Evolutionary conservation across 2,888 invertebrate species (phyloP).

Genomic region (Elysia crispata): DNA sequence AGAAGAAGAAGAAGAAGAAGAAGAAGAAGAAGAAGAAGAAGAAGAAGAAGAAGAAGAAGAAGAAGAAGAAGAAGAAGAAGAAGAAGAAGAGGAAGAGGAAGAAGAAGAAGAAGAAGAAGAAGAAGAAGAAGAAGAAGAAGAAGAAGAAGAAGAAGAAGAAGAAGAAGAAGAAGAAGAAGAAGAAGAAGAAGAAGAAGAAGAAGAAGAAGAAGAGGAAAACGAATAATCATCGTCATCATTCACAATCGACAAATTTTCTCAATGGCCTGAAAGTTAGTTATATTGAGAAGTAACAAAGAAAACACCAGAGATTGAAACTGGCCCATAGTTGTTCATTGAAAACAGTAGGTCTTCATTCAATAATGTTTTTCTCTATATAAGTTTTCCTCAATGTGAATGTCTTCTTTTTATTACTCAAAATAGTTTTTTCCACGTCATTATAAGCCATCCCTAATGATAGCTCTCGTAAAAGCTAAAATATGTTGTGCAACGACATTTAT

Average conservation of each 20-base stretch:
- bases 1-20: conserved; percentile 11
- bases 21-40: background rate
- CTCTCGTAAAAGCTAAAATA: background rate
- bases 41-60: background rate
- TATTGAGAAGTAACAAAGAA: too few species aligned
- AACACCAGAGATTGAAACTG: too few species aligned
- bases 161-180: conserved; percentile 2
- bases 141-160: background rate
- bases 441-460: background rate
- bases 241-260: too few species aligned
- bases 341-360: too few species aligned
- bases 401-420: too few species aligned
- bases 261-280: too few species aligned
- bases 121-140: background rate
- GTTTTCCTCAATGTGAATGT: too few species aligned
- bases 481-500: too few species aligned
- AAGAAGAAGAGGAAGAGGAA: background rate
- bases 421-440: background rate
- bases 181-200: background rate
- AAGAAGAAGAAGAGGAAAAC: background rate
- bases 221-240: background rate
- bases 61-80: background rate
- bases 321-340: too few species aligned
- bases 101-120: background rate
- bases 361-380: too few species aligned